Evolutionary conservation across 2,797 vertebrate species (phyloP).

Genomic region (Falco cherrug): DNA sequence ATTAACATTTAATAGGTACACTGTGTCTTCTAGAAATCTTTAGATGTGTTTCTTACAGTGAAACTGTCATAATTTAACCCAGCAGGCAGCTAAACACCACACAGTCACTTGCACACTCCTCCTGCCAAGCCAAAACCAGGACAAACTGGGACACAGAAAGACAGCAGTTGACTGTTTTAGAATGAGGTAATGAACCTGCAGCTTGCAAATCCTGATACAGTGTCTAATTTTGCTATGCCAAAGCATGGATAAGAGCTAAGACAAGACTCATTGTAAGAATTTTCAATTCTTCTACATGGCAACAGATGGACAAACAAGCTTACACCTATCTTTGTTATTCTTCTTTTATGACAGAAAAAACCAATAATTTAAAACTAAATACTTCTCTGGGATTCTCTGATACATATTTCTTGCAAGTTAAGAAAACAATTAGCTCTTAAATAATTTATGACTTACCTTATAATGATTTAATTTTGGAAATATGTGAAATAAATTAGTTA

Average conservation of each 20-base stretch:
- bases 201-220: background rate
- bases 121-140: no score
- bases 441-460: background rate
- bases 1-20: background rate
- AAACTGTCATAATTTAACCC: background rate
- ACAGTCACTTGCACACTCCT: no score
- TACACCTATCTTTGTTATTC: background rate
- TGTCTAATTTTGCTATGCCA: background rate
- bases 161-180: background rate
- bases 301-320: background rate
- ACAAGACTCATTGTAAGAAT: background rate
- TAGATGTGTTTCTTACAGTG: background rate
- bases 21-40: background rate
- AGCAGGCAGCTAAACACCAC: no score
- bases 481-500: slow-evolving; percentile 32
- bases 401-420: background rate
- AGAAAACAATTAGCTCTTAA: background rate
- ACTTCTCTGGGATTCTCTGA: background rate
- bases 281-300: background rate
- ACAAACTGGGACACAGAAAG: background rate
- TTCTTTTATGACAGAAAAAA: background rate
- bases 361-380: background rate
- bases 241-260: background rate
- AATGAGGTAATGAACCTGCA: background rate
- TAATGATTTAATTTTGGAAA: background rate